A percentile compares a stretch with the other conserved stretches of the same genome.
These are phyloP conservation scores for Ia io DNA, from an alignment of 2,113 vertebrate species.

Conservation along the genomic window DNA sequence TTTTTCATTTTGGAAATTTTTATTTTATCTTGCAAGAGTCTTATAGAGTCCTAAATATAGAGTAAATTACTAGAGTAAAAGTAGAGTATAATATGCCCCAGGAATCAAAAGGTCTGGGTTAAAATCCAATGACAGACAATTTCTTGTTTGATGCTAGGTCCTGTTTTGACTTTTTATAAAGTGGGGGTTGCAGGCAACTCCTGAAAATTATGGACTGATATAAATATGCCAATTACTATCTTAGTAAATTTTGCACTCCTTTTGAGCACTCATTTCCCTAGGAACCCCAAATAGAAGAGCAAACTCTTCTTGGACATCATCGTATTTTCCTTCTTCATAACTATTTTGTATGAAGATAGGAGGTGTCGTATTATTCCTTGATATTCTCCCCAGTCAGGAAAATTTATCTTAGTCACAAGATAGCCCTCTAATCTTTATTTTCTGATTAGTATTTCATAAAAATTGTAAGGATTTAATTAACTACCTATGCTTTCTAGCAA, in stretches of 20 bases:
- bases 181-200: background rate
- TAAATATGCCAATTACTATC: background rate
- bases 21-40: background rate
- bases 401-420: background rate
- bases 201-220: background rate
- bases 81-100: background rate
- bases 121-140: background rate
- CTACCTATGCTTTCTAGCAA: background rate
- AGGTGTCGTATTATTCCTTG: background rate
- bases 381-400: background rate
- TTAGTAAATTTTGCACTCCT: background rate
- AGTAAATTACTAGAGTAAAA: background rate
- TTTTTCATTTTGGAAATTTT: background rate
- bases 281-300: background rate
- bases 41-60: background rate
- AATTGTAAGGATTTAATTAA: slow-evolving; percentile 19
- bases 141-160: background rate
- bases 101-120: background rate
- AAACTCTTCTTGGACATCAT: background rate
- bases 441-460: background rate
- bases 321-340: background rate
- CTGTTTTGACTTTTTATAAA: background rate
- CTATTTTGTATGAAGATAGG: background rate
- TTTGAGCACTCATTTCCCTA: background rate
- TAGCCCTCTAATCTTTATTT: background rate